Evolutionary conservation across 2,797 vertebrate genomes (phyloP).

Genomic region (Peromyscus eremicus): DNA sequence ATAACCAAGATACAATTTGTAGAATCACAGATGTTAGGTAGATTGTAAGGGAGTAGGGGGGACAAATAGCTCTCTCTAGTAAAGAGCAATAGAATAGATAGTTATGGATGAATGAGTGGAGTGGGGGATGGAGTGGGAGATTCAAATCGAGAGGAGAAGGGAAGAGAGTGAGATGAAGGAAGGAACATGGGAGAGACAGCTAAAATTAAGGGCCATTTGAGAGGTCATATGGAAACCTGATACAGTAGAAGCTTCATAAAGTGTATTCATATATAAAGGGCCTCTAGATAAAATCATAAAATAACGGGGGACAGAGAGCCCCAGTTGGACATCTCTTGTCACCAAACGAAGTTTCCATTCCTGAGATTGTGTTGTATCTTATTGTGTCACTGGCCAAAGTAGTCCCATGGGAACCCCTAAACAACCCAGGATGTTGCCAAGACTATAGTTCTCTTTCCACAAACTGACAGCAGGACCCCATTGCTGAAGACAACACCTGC

Average conservation of each 20-base stretch:
- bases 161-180: not conserved
- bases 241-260: not conserved
- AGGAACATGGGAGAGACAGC: not conserved
- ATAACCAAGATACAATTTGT: not conserved
- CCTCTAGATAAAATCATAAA: not conserved
- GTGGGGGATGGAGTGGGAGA: not conserved
- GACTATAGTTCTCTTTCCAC: too few relatives aligned
- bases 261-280: not conserved
- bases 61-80: not conserved
- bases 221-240: not conserved
- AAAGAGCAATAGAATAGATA: not conserved
- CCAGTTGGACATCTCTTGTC: not conserved
- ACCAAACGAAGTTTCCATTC: not conserved
- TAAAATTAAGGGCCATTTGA: not conserved
- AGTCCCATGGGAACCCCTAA: not conserved
- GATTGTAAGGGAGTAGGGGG: not conserved
- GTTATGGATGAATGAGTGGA: not conserved
- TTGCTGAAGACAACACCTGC: not conserved
- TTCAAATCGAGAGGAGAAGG: not conserved
- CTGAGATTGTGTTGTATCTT: not conserved
- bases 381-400: not conserved
- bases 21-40: not conserved
- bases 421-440: not conserved
- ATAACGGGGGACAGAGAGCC: not conserved
- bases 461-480: not conserved